Percentiles rank a stretch among this genome's conserved stretches.
Conservation (phyloP, 2,888 invertebrate species). For the Chamaedrilus cognettii region DNA sequence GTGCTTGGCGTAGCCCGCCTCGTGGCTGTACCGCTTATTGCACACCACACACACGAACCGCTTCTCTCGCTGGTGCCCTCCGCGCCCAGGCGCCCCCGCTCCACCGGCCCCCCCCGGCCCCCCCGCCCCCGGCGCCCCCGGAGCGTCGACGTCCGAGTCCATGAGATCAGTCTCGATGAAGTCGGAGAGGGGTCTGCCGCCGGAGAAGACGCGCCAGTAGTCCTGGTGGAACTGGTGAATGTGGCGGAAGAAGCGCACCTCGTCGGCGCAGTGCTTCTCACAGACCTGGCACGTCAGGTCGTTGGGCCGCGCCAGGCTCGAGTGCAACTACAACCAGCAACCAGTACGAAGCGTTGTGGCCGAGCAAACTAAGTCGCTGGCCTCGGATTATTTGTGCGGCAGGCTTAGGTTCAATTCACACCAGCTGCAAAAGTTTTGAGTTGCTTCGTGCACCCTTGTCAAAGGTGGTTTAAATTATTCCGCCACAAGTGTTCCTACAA, state of each 20-base stretch:
- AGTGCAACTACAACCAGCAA: conserved; percentile 14
- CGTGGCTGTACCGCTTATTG: conserved; percentile 35
- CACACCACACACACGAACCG: conserved; percentile 34
- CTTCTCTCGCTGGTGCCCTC: conserved; percentile 4
- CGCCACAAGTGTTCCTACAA: too few species aligned
- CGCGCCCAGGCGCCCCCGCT: conserved; percentile 23
- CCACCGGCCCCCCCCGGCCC: conserved; percentile 29
- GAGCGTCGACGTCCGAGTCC: neutral
- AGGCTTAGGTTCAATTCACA: too few species aligned
- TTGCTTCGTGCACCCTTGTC: too few species aligned
- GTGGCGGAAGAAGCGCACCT: conserved; percentile 37
- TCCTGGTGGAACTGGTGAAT: conserved; percentile 39
- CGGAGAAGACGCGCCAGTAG: conserved; percentile 38
- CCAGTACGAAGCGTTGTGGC: too few species aligned
- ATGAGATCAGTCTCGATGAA: conserved; percentile 20
- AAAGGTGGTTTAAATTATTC: too few species aligned
- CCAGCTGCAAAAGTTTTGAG: too few species aligned
- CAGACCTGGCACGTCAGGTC: conserved; percentile 40
- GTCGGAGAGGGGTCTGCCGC: conserved; percentile 34
- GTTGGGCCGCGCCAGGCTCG: conserved; percentile 30
- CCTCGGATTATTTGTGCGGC: too few species aligned
- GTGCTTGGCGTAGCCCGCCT: conserved; percentile 37
- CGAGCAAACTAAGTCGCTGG: too few species aligned
- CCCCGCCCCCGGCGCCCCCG: conserved; percentile 30
- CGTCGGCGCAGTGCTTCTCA: conserved; percentile 35